These are phyloP conservation scores for Brotula barbata DNA, from an alignment of 2,797 vertebrate genomes.

Conservation along the genomic window DNA sequence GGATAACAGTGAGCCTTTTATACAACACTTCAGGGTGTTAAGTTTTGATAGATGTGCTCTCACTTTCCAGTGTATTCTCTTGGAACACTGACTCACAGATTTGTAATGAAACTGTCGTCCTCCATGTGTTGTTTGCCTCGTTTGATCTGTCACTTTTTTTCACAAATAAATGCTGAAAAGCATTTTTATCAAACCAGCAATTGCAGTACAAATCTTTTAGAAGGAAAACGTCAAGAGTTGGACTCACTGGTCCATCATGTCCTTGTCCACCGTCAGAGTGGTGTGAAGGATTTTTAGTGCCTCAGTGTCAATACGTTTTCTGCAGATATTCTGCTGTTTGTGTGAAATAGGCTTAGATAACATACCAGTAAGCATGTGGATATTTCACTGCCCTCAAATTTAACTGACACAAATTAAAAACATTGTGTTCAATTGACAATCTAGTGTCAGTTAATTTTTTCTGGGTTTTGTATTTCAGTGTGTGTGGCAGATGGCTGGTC, in stretches of 20 bases:
- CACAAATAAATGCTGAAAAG: too few species aligned
- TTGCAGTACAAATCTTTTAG: too few species aligned
- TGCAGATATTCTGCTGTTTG: too few species aligned
- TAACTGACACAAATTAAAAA: neutral
- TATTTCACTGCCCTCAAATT: neutral
- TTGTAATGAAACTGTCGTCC: neutral
- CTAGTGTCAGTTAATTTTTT: neutral
- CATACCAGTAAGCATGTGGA: neutral
- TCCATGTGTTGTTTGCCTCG: neutral
- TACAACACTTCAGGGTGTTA: neutral
- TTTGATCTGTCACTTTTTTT: neutral
- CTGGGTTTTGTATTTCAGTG: neutral
- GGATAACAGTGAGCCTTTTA: too few species aligned
- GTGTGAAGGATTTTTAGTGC: too few species aligned
- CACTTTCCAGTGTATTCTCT: neutral
- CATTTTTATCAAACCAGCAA: too few species aligned
- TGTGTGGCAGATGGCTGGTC: constrained; percentile 42
- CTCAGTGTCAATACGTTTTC: too few species aligned
- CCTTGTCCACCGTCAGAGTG: too few species aligned
- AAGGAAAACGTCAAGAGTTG: too few species aligned
- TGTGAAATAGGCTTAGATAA: too few species aligned
- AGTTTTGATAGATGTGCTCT: neutral
- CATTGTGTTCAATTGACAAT: neutral
- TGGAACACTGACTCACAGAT: neutral
- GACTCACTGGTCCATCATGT: too few species aligned